A percentile compares a stretch with the other conserved stretches of the same genome.
phyloP scores from a whole-genome alignment of 2,888 invertebrate genomes.

The Clunio marinus region DNA sequence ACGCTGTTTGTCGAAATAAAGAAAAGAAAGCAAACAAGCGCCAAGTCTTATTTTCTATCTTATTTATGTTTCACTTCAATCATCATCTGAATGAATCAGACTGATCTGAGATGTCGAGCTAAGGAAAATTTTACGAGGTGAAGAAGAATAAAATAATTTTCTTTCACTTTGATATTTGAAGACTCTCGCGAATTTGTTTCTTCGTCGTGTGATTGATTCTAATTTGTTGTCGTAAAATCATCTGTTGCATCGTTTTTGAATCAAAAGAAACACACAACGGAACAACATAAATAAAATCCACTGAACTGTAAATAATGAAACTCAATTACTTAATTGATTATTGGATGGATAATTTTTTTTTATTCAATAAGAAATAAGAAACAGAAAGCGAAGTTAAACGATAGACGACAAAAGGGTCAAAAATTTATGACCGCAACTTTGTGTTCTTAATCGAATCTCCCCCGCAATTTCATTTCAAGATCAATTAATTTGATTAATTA shows the following conservation, averaged over 20 bases:
- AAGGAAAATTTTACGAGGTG: background rate
- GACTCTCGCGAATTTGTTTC: constrained; percentile 4
- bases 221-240: constrained; percentile 7
- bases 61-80: constrained; percentile 25
- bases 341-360: background rate
- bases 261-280: background rate
- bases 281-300: background rate
- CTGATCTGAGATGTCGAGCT: constrained; percentile 13
- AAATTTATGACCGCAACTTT: too few relatives aligned
- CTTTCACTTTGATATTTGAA: constrained; percentile 33
- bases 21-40: background rate
- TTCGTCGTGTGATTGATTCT: background rate
- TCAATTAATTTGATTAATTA: too few relatives aligned
- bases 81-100: constrained; percentile 7
- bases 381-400: too few relatives aligned
- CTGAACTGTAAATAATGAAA: constrained; percentile 13
- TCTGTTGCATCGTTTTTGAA: background rate
- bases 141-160: constrained; percentile 18
- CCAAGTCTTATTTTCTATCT: background rate
- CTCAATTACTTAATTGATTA: constrained; percentile 38
- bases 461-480: too few relatives aligned
- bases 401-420: too few relatives aligned
- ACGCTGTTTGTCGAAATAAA: background rate
- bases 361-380: too few relatives aligned
- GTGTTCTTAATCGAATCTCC: too few relatives aligned